A percentile compares a stretch with the other conserved stretches of the same genome.
These are phyloP conservation scores for Ferrisia virgata DNA, from an alignment of 2,888 invertebrate species.

Conservation along the genomic window DNA sequence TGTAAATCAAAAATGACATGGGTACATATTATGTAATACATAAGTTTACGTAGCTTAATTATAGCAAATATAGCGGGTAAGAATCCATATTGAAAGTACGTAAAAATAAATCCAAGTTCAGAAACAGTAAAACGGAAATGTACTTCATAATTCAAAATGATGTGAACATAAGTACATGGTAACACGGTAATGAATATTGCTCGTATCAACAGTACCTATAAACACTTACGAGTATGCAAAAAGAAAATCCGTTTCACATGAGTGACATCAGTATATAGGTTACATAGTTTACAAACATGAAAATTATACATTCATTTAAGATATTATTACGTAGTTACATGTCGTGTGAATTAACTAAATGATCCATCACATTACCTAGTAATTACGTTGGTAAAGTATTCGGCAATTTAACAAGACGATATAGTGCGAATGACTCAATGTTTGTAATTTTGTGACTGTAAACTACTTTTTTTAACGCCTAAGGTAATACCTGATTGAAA, in stretches of 20 bases:
- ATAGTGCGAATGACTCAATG: not conserved
- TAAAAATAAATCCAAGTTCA: too few relatives aligned
- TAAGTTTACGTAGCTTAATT: too few relatives aligned
- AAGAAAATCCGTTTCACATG: too few relatives aligned
- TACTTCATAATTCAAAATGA: not conserved
- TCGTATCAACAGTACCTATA: too few relatives aligned
- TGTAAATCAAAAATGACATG: too few relatives aligned
- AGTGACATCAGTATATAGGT: not conserved
- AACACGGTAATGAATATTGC: too few relatives aligned
- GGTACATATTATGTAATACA: too few relatives aligned
- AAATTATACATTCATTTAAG: not conserved
- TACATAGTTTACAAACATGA: not conserved
- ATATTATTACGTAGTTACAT: not conserved
- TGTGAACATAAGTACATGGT: too few relatives aligned
- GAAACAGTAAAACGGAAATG: not conserved
- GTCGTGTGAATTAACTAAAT: not conserved
- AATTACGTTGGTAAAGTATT: not conserved
- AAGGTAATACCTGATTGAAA: constrained; percentile 59
- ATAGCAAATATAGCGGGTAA: too few relatives aligned
- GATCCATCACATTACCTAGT: not conserved
- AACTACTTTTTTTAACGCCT: not conserved
- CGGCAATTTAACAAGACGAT: not conserved
- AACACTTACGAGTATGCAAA: too few relatives aligned
- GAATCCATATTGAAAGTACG: too few relatives aligned
- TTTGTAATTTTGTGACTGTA: not conserved